Evolutionary conservation across 2,113 vertebrate genomes (phyloP).

Genomic region (Odocoileus virginianus): DNA sequence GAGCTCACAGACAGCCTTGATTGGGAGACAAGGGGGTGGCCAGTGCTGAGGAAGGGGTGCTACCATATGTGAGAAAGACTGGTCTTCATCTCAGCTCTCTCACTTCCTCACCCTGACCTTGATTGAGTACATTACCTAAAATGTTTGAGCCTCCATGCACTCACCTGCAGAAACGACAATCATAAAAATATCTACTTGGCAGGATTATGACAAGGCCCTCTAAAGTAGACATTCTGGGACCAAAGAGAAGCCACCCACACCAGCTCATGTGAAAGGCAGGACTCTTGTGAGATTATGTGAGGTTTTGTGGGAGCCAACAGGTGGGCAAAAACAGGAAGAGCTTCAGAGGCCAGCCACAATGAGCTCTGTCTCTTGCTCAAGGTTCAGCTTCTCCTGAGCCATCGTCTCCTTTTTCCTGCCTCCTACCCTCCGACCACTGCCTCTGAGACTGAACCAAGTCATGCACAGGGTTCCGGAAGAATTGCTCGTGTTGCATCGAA

Average conservation of each 20-base stretch:
- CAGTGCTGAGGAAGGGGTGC: fast-evolving
- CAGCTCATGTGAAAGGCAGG: background rate
- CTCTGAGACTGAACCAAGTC: background rate
- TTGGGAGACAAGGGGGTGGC: background rate
- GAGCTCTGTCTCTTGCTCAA: background rate
- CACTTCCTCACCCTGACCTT: background rate
- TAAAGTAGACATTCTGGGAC: background rate
- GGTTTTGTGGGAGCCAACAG: background rate
- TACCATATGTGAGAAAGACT: background rate
- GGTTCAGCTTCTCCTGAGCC: background rate
- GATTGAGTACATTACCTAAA: background rate
- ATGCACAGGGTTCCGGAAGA: background rate
- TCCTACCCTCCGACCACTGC: background rate
- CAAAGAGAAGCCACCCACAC: background rate
- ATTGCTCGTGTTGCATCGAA: background rate
- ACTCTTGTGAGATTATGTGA: fast-evolving
- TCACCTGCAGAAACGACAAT: background rate
- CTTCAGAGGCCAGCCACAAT: background rate
- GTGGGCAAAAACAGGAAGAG: too few relatives aligned
- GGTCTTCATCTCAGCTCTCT: background rate
- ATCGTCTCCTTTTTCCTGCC: background rate
- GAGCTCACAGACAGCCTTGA: background rate
- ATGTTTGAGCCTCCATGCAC: background rate
- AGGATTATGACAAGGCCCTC: background rate
- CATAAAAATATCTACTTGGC: background rate